Conservation (phyloP, 92 coral and sea anemone genomes). For the Siderastrea siderea region DNA sequence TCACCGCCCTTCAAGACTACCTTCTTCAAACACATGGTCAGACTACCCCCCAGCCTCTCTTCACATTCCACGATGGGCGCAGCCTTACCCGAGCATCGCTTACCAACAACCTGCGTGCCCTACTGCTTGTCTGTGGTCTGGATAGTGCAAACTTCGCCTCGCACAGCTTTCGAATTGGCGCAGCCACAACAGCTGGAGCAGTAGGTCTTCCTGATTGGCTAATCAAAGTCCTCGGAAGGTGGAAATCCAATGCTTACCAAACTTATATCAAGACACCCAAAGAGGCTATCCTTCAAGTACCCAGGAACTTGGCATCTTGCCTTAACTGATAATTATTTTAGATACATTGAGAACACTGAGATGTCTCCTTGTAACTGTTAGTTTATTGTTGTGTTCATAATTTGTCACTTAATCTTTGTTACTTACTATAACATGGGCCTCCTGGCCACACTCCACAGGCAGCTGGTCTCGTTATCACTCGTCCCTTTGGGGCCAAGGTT, state of each 20-base stretch:
- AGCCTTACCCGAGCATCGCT: conserved; percentile 8
- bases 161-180: conserved; percentile 1
- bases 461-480: no score
- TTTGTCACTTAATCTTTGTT: no score
- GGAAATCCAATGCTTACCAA: conserved; percentile 10
- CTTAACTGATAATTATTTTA: not conserved
- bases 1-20: not conserved
- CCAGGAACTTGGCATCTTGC: conserved; percentile 2
- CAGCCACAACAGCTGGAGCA: conserved; percentile 13
- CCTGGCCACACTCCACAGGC: no score
- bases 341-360: not conserved
- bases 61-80: conserved; percentile 2
- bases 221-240: conserved; percentile 8
- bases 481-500: no score
- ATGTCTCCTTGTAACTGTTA: not conserved
- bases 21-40: not conserved
- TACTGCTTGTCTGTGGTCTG: not conserved
- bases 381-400: no score
- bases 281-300: conserved; percentile 7
- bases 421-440: no score
- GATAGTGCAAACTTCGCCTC: not conserved
- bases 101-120: conserved; percentile 7
- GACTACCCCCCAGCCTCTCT: not conserved
- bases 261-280: not conserved
- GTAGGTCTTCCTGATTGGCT: conserved; percentile 1